These are phyloP conservation scores for Chironomus tentans DNA, from an alignment of 2,888 invertebrate species.

Conservation along the genomic window DNA sequence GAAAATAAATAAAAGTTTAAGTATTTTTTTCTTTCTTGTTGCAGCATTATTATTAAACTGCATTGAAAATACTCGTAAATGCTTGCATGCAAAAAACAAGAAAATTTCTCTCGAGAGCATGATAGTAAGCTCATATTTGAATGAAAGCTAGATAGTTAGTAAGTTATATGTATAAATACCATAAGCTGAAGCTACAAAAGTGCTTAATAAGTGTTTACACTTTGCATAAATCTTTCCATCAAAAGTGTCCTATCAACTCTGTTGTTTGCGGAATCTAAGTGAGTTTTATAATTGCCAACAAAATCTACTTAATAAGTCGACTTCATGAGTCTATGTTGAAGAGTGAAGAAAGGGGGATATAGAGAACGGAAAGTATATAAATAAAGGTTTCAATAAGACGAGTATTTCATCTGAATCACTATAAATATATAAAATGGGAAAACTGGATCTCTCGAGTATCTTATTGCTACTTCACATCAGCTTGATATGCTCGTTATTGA, in stretches of 20 bases:
- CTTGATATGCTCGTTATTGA: background rate
- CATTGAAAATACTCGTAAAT: too few species aligned
- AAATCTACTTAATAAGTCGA: background rate
- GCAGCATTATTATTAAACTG: too few species aligned
- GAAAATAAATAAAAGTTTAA: too few species aligned
- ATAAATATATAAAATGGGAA: background rate
- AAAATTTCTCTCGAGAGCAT: too few species aligned
- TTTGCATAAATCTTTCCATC: constrained; percentile 17
- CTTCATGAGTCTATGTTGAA: background rate
- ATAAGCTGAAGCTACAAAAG: background rate
- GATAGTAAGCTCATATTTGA: too few species aligned
- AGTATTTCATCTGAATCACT: background rate
- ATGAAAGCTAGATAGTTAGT: too few species aligned
- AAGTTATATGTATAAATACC: constrained; percentile 16
- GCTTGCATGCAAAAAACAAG: too few species aligned
- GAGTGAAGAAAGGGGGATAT: background rate
- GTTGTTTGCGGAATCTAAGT: background rate
- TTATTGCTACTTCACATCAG: background rate
- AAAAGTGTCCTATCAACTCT: constrained; percentile 1
- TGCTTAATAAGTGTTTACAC: constrained; percentile 5
- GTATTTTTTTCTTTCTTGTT: too few species aligned
- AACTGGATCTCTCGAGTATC: background rate
- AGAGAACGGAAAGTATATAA: background rate
- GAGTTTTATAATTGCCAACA: background rate
- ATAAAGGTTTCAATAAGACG: too few species aligned